A percentile compares a stretch with the other conserved stretches of the same genome.
Conservation (phyloP, 2,888 invertebrate species). For the Hirtodrosophila confusa region DNA sequence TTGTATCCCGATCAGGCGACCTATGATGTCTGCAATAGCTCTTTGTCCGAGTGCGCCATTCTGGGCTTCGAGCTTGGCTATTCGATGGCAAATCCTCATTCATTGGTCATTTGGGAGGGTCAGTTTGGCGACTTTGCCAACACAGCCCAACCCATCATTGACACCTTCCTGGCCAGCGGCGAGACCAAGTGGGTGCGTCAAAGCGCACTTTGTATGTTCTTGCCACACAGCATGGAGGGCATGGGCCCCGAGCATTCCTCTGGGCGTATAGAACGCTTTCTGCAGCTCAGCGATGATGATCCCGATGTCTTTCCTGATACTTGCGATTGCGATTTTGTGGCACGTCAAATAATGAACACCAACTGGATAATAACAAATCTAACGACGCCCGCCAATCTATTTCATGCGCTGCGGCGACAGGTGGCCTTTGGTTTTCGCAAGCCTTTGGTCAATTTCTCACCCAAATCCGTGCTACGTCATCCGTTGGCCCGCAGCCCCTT, state of each 20-base stretch:
- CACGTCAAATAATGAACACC: constrained; percentile 96
- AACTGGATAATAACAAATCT: constrained; percentile 98
- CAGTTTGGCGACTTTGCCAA: constrained; percentile 99
- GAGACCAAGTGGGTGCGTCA: constrained; percentile 99
- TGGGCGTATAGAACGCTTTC: constrained; percentile 88
- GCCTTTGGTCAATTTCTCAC: constrained; percentile 97
- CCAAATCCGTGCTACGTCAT: constrained; percentile 97
- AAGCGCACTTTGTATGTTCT: constrained; percentile 95
- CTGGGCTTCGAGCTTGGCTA: constrained; percentile 98
- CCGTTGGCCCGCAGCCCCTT: constrained; percentile 97
- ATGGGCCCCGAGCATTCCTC: constrained; percentile 93
- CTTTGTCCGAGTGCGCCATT: constrained; percentile 95
- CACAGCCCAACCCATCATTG: constrained; percentile 98
- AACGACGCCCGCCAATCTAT: constrained; percentile 97
- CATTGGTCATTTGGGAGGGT: constrained; percentile 98
- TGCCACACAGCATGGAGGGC: constrained; percentile 99
- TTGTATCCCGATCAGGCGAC: constrained; percentile 97
- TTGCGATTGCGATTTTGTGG: constrained; percentile 91
- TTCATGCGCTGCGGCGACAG: constrained; percentile 97
- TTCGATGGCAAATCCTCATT: constrained; percentile 98
- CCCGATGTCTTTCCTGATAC: constrained; percentile 96
- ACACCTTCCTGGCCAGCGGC: constrained; percentile 94
- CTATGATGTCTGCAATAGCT: constrained; percentile 98
- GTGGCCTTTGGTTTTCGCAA: constrained; percentile 98
- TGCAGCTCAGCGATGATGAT: constrained; percentile 98